These are phyloP conservation scores for Synergus japonicus DNA, from an alignment of 2,888 invertebrate genomes.

Conservation along the genomic window DNA sequence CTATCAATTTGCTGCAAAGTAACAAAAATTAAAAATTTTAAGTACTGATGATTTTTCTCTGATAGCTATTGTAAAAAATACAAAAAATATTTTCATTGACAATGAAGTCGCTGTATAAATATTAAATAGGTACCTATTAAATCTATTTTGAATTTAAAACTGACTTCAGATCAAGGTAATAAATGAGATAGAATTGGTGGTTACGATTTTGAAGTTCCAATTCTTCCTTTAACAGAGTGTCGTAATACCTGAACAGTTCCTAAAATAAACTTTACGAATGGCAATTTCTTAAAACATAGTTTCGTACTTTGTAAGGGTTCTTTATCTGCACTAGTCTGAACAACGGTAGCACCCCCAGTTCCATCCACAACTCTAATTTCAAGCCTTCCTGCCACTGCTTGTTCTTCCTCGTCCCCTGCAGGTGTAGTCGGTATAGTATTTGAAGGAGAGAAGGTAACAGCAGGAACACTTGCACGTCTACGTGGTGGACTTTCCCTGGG, in stretches of 20 bases:
- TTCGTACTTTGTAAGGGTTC: constrained; percentile 73
- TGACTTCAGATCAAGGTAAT: not conserved
- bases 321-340: constrained; percentile 74
- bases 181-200: not conserved
- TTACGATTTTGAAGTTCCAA: not conserved
- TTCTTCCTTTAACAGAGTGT: not conserved
- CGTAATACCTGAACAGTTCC: not conserved
- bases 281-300: constrained; percentile 5
- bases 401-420: constrained; percentile 78
- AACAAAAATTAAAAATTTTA: not conserved
- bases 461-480: constrained; percentile 76
- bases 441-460: constrained; percentile 64
- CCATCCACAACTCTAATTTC: constrained; percentile 86
- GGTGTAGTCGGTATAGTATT: constrained; percentile 63
- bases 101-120: not conserved
- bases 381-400: constrained; percentile 87
- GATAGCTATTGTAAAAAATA: too few species aligned
- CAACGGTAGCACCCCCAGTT: constrained; percentile 73
- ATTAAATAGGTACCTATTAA: not conserved
- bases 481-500: constrained; percentile 63
- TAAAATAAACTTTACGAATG: constrained; percentile 5
- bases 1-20: not conserved
- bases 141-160: not conserved
- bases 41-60: not conserved
- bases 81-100: not conserved